A percentile compares a stretch with the other conserved stretches of the same genome.
These are phyloP conservation scores for Diaperis boleti DNA, from an alignment of 2,888 invertebrate species.

Conservation along the genomic window DNA sequence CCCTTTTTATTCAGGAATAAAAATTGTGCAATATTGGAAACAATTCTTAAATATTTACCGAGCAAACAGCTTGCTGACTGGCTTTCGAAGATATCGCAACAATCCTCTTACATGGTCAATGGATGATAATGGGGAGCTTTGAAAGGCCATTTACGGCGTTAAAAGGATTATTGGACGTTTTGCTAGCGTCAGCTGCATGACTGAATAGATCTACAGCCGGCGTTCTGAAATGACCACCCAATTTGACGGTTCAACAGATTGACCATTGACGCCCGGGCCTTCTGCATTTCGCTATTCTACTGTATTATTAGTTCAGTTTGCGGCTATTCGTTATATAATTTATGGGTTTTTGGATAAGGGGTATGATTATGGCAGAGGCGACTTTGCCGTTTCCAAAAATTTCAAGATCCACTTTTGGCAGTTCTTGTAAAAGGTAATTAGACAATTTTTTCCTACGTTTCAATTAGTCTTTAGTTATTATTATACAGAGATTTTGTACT, in stretches of 20 bases:
- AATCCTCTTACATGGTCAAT: conserved; percentile 26
- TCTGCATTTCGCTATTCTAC: conserved; percentile 32
- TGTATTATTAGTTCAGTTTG: conserved; percentile 39
- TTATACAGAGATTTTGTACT: no score
- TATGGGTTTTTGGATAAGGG: conserved; percentile 29
- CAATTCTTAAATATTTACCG: conserved; percentile 19
- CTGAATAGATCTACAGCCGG: conserved; percentile 42
- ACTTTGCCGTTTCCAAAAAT: background rate
- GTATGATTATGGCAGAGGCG: conserved; percentile 21
- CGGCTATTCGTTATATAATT: conserved; percentile 44
- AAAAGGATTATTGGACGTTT: conserved; percentile 33
- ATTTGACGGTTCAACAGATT: conserved; percentile 35
- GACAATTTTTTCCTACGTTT: no score
- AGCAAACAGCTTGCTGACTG: conserved; percentile 15
- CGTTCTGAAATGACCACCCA: conserved; percentile 41
- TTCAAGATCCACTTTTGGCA: background rate
- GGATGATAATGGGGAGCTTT: conserved; percentile 21
- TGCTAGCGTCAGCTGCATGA: conserved; percentile 23
- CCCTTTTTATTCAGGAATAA: conserved; percentile 6
- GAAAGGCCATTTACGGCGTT: conserved; percentile 20
- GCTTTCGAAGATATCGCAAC: conserved; percentile 22
- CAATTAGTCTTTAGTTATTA: no score
- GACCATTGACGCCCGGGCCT: conserved; percentile 41
- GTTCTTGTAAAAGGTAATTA: no score
- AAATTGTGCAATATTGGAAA: conserved; percentile 26